A percentile compares a stretch with the other conserved stretches of the same genome.
Evolutionary conservation across 2,888 invertebrate species (phyloP).

Genomic region (Liposcelis brunnea): DNA sequence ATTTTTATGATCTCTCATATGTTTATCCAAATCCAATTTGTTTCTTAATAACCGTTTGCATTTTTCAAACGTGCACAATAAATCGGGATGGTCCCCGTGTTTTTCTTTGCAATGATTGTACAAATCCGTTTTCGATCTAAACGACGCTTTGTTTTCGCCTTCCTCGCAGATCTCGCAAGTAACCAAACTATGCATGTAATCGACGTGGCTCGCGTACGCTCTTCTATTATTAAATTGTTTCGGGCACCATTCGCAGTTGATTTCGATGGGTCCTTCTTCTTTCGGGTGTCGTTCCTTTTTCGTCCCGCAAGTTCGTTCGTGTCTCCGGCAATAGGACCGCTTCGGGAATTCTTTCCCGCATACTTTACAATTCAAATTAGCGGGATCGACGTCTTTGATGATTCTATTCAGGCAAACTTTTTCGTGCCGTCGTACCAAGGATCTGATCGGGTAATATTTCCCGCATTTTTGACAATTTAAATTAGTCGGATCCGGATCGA

Average conservation of each 20-base stretch:
- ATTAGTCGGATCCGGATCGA: conserved; percentile 7
- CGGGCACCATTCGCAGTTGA: conserved; percentile 6
- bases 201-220: not conserved
- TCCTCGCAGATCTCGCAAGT: conserved; percentile 3
- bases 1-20: conserved; percentile 32
- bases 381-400: not conserved
- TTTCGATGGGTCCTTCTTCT: not conserved
- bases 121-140: conserved; percentile 3
- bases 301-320: conserved; percentile 7
- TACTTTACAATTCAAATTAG: conserved; percentile 2
- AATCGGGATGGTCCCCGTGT: conserved; percentile 34
- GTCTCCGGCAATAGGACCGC: conserved; percentile 3
- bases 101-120: conserved; percentile 12
- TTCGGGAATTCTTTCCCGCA: conserved; percentile 8
- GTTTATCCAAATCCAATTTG: conserved; percentile 32
- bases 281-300: conserved; percentile 3
- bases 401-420: not conserved
- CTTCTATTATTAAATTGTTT: conserved; percentile 1
- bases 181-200: conserved; percentile 7
- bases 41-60: conserved; percentile 36
- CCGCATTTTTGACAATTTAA: conserved; percentile 7
- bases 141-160: not conserved
- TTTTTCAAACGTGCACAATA: conserved; percentile 28
- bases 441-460: conserved; percentile 5
- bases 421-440: conserved; percentile 1